Base-by-base conservation (phyloP, 2,797 vertebrate genomes). In the Lophius americanus region DNA sequence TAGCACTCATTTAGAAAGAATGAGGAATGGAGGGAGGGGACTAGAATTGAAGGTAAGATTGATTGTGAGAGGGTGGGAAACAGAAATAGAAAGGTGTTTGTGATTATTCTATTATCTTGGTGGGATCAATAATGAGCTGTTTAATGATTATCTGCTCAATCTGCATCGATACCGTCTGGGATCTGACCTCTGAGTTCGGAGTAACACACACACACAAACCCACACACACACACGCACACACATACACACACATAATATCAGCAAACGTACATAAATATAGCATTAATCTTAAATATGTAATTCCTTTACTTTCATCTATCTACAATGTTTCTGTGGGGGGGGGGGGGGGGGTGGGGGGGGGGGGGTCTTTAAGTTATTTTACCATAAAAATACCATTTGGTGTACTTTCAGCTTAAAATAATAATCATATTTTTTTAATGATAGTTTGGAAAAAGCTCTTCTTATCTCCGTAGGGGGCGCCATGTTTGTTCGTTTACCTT, bases 111-210 rank as follows among this genome's bases (percentile, higher is more conserved):
- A 33, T 76, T 69, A 76, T 68, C 32, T 54, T 39, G n/a, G 7
- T 43, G 32, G 50, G 59, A 83, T 78, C 83, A 76, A 78, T 81
- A 70, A 71, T 51, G 51, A 79, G 76, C 66, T 76, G 57, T 79
- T 80, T 64, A 90, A 61, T 60, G 81, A 85, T 85, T 73, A 65
- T 76, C 37, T 55, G 67, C 55, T 79, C 79, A 58, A 55, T 79
- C 61, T 49, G 14, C 32, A 67, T 86, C 83, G 68, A 88, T 85
- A 65, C 33, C 11, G 75, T 71, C 83, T 84, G 68, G 43, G 57
- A 59, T 68, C 36, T 73, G 68, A 70, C 72, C 73, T 75, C 56
- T 67, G 49, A n/a, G 35, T 5, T 12, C 6, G 50, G 23, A 51
- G 9, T n/a, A 60, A 61, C 14, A 61, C 6, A 70, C 5, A 33